Evolutionary conservation across 2,888 invertebrate species (phyloP).

Genomic region (Clunio marinus): DNA sequence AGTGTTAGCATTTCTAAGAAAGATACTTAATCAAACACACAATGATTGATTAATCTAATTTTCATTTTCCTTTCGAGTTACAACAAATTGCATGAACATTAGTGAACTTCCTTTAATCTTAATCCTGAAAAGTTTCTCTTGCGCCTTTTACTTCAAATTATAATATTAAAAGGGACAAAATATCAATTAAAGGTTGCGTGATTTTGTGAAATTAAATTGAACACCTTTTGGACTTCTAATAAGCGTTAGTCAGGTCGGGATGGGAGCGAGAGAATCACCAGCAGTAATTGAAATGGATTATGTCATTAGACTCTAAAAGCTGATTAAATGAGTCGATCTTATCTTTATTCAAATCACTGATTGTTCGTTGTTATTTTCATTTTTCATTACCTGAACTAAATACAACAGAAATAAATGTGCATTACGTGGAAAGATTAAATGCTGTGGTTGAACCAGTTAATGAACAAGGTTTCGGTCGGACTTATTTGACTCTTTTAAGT

Average conservation of each 20-base stretch:
- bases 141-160: too few species aligned
- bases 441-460: too few species aligned
- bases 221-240: too few species aligned
- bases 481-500: too few species aligned
- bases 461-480: too few species aligned
- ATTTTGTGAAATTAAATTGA: not conserved
- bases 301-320: slow-evolving; percentile 16
- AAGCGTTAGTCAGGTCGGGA: too few species aligned
- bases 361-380: slow-evolving; percentile 9
- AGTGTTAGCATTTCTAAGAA: not conserved
- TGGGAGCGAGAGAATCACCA: not conserved
- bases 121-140: too few species aligned
- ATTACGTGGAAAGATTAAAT: too few species aligned
- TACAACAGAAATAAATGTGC: too few species aligned
- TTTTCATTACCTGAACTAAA: too few species aligned
- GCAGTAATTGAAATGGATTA: slow-evolving; percentile 35
- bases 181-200: not conserved
- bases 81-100: not conserved
- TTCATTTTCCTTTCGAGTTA: not conserved
- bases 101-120: not conserved
- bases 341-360: slow-evolving; percentile 17
- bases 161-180: too few species aligned
- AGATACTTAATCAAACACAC: not conserved
- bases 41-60: slow-evolving; percentile 5
- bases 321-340: slow-evolving; percentile 13